Evolutionary conservation across 2,113 vertebrate genomes (phyloP).

Genomic region (Nesoenas mayeri): DNA sequence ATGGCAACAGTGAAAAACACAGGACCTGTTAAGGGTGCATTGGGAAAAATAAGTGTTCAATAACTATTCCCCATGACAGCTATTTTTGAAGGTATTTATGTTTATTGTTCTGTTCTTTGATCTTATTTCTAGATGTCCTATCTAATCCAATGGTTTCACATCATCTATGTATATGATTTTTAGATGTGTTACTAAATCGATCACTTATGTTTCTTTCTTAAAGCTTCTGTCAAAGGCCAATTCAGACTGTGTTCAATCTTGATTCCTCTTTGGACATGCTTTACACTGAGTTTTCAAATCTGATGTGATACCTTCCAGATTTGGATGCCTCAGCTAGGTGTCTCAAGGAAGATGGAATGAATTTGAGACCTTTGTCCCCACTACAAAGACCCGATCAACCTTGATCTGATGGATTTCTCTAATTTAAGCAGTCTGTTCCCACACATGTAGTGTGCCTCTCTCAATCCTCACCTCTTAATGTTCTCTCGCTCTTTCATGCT

Average conservation of each 20-base stretch:
- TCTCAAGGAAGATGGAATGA: not conserved
- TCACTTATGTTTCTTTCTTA: not conserved
- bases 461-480: not conserved
- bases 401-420: slow-evolving; percentile 1
- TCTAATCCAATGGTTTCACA: not conserved
- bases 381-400: not conserved
- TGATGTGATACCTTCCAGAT: not conserved
- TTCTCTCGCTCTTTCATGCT: not conserved
- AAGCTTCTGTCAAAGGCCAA: not conserved
- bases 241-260: not conserved
- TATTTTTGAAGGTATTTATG: not conserved
- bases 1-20: not conserved
- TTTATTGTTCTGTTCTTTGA: not conserved
- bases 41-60: rapidly evolving
- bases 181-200: not conserved
- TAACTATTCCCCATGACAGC: not conserved
- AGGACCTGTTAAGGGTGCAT: not conserved
- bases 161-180: not conserved
- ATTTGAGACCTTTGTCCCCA: not conserved
- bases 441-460: not conserved
- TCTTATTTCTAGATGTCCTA: not conserved
- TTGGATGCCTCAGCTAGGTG: not conserved
- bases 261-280: not conserved
- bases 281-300: not conserved
- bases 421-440: not conserved